These are phyloP conservation scores for Scolopax mira DNA, from an alignment of 2,113 vertebrate genomes.

Conservation along the genomic window DNA sequence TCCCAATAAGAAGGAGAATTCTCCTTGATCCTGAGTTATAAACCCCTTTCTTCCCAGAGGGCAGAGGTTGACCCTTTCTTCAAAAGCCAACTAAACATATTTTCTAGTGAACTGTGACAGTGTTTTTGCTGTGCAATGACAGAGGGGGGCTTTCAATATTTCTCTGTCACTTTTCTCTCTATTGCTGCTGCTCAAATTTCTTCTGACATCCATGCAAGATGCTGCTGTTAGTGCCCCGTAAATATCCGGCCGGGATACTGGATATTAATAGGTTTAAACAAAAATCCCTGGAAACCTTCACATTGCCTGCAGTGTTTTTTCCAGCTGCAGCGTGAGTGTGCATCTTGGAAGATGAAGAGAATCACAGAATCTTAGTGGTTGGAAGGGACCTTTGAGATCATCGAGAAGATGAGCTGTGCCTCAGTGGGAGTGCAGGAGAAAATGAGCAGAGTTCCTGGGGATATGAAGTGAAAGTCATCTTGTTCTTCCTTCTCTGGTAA, in stretches of 20 bases:
- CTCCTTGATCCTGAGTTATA: background rate
- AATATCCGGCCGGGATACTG: background rate
- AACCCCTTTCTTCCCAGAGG: background rate
- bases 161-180: background rate
- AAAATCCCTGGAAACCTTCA: background rate
- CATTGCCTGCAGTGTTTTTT: background rate
- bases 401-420: background rate
- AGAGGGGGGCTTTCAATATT: accelerated
- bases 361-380: too few relatives aligned
- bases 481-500: background rate
- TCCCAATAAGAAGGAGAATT: background rate
- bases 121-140: background rate
- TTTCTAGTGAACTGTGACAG: background rate
- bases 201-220: background rate
- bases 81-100: background rate
- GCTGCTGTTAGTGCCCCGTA: background rate
- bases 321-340: accelerated
- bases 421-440: accelerated
- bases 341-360: background rate
- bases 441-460: accelerated
- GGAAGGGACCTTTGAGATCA: too few relatives aligned
- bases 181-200: background rate
- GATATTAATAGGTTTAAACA: background rate
- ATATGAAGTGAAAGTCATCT: background rate
- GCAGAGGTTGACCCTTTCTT: background rate